Percentiles rank a stretch among this genome's conserved stretches.
Conservation (phyloP, 2,113 vertebrate species). For the Tachuris rubrigastra region DNA sequence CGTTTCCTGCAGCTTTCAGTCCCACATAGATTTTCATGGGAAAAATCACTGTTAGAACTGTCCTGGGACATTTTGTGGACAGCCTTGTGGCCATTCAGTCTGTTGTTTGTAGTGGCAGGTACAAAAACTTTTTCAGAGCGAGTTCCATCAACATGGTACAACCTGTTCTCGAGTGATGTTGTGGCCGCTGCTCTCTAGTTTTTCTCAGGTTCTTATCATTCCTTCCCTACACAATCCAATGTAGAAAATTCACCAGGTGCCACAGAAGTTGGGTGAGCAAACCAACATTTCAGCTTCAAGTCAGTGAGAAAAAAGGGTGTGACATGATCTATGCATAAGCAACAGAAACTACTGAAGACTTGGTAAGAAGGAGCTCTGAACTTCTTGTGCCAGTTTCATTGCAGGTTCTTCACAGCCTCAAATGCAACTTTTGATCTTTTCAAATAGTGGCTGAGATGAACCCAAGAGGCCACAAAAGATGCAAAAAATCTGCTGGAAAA, state of each 20-base stretch:
- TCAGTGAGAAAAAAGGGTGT: not conserved
- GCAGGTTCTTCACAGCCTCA: not conserved
- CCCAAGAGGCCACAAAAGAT: not conserved
- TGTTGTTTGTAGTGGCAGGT: not conserved
- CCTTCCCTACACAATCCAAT: not conserved
- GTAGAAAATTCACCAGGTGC: not conserved
- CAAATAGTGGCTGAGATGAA: not conserved
- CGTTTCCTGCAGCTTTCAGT: not conserved
- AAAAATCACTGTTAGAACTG: not conserved
- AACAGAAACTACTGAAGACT: not conserved
- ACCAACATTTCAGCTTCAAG: not conserved
- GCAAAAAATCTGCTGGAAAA: not conserved
- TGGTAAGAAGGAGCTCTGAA: not conserved
- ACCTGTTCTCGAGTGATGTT: rapidly evolving
- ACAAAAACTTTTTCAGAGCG: not conserved
- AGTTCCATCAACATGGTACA: not conserved
- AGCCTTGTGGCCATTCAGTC: not conserved
- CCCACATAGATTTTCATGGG: not conserved
- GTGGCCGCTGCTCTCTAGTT: not conserved
- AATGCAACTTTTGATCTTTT: not conserved
- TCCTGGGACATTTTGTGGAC: not conserved
- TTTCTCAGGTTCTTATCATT: not conserved
- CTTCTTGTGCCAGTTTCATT: not conserved
- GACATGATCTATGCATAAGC: not conserved
- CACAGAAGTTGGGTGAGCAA: not conserved